Evolutionary conservation across 2,113 vertebrate genomes (phyloP), one percentile per base, ranked within the genome.

Genomic region (Channa maculata): DNA sequence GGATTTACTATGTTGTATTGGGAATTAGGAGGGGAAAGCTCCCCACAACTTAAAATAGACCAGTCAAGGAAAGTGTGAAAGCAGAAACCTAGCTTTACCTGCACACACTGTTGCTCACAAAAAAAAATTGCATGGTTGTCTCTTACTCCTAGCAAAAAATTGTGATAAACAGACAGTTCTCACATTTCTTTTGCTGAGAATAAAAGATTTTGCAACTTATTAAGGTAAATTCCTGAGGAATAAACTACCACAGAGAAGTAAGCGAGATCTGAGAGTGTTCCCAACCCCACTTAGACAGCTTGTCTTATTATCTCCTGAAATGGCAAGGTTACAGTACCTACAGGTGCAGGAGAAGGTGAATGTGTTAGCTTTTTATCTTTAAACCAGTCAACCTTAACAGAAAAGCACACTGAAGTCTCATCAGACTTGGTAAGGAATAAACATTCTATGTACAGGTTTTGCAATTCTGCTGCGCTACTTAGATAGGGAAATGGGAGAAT

Each of bases 311-410:
- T 89, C 90, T 88, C 72, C 65, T 10, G 75, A 72, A 80, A 88
- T 75, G 75, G 83, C 85, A 89, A 88, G 87, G 85, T 90, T 92
- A 87, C 85, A 84, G 70, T 83, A 86, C 63, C 83, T 89, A 85
- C 89, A 89, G 90, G 91, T 92, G 80, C 87, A 74, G 80, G 81
- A 75, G 79, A 89, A 88, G 89, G 87, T 83, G 82, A 87, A 78
- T 45, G 44, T 64, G 86, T 82, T 89, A 66, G 75, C 77, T 68
- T 79, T 80, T 87, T 85, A 90, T 92, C 87, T 84, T 82, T 85
- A 85, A 89, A 83, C 83, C 82, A 84, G 77, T 83, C 81, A 80
- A 71, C 69, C 75, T 70, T 82, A 83, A 66, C 72, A 81, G 52
- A 62, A 57, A 69, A 78, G 75, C 81, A 72, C 70, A 69, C 86